Conservation (phyloP, 92 coral and sea anemone genomes). For the Porites lobata region DNA sequence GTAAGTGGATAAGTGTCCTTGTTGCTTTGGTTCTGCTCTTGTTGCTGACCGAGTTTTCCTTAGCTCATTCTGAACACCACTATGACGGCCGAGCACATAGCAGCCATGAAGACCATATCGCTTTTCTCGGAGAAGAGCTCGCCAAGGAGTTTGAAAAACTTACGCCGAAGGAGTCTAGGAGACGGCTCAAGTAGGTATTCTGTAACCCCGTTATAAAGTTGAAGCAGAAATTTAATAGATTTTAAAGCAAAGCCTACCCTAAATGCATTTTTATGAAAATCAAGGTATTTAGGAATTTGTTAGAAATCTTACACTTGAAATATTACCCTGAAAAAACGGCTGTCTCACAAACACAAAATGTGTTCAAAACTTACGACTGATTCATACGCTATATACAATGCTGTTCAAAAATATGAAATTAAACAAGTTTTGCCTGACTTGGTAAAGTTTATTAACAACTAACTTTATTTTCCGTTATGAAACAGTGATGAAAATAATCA, state of each 20-base stretch:
- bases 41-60: neutral
- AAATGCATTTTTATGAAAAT: no score
- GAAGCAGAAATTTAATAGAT: neutral
- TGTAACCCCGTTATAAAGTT: neutral
- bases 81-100: conserved; percentile 70
- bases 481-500: no score
- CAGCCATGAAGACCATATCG: conserved; percentile 85
- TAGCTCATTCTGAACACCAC: conserved; percentile 33
- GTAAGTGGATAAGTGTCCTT: neutral
- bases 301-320: no score
- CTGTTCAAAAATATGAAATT: no score
- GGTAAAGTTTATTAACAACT: no score
- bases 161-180: conserved; percentile 88
- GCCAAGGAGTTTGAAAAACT: conserved; percentile 91
- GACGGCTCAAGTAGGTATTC: conserved; percentile 82
- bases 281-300: no score
- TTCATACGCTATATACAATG: no score
- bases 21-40: neutral
- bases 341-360: no score
- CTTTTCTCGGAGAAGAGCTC: conserved; percentile 91
- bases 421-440: no score
- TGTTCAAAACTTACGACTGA: no score
- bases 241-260: neutral
- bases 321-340: no score
- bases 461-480: no score